These are phyloP conservation scores for Ophioninae sp. DNA, from an alignment of 2,888 invertebrate genomes.

Conservation along the genomic window DNA sequence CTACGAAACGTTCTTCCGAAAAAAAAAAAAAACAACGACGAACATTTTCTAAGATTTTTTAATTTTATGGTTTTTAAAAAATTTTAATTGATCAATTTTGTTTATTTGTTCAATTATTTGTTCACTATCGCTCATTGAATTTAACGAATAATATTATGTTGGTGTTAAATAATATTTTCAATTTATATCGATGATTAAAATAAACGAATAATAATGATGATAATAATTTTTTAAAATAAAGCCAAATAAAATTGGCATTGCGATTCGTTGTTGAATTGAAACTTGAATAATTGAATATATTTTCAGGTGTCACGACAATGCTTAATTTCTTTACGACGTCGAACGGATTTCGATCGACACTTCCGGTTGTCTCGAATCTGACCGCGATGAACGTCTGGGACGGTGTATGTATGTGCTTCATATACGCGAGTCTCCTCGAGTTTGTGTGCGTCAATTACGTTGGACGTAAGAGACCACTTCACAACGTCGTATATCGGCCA, in stretches of 20 bases:
- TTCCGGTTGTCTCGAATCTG: slow-evolving; percentile 96
- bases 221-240: no score
- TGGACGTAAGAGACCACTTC: slow-evolving; percentile 93
- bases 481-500: slow-evolving; percentile 94
- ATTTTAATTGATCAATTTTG: no score
- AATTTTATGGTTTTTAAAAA: no score
- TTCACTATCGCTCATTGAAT: no score
- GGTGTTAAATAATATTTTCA: no score
- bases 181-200: no score
- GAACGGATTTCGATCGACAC: slow-evolving; percentile 94
- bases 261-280: slow-evolving; percentile 1
- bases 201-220: no score
- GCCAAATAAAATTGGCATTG: no score
- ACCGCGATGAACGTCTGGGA: slow-evolving; percentile 99
- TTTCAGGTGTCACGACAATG: slow-evolving; percentile 96
- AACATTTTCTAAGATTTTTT: neutral
- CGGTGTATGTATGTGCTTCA: slow-evolving; percentile 98
- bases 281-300: slow-evolving; percentile 14
- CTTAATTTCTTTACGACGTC: slow-evolving; percentile 99
- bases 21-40: slow-evolving; percentile 3
- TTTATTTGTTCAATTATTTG: no score
- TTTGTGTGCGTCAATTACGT: slow-evolving; percentile 98
- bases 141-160: no score
- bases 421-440: slow-evolving; percentile 95
- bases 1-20: neutral